Evolutionary conservation across 2,888 invertebrate genomes (phyloP).

Genomic region (Scaptomyza caliginosa): DNA sequence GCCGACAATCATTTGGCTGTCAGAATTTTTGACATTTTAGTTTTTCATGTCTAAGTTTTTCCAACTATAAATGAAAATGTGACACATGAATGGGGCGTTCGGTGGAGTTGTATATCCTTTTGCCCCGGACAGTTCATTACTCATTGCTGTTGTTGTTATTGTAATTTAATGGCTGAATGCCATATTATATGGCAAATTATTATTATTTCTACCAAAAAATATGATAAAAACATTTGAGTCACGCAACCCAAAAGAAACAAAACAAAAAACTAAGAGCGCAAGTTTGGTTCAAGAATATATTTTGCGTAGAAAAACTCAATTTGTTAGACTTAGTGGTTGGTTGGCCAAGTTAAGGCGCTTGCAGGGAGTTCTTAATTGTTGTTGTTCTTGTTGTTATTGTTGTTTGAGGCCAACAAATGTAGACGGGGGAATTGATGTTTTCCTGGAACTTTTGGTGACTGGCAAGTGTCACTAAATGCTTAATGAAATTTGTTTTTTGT

Average conservation of each 20-base stretch:
- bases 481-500: constrained; percentile 57
- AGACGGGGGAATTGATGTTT: constrained; percentile 2
- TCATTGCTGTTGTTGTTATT: constrained; percentile 39
- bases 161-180: constrained; percentile 66
- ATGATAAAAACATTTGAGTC: constrained; percentile 81
- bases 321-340: constrained; percentile 52
- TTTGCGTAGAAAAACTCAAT: constrained; percentile 76
- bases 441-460: constrained; percentile 26
- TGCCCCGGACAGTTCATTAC: constrained; percentile 53
- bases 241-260: constrained; percentile 59
- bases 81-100: constrained; percentile 28
- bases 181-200: constrained; percentile 65
- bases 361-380: neutral
- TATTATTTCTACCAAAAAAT: constrained; percentile 56
- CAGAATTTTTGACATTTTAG: constrained; percentile 74
- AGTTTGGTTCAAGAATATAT: constrained; percentile 30
- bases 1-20: constrained; percentile 76
- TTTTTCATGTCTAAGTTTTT: constrained; percentile 64
- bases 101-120: constrained; percentile 25
- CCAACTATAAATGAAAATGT: constrained; percentile 15
- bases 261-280: constrained; percentile 12
- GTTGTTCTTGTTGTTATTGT: no score
- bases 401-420: neutral
- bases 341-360: constrained; percentile 2
- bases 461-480: constrained; percentile 51